phyloP scores from a whole-genome alignment of 2,888 invertebrate genomes.

The Melinaea menophilus region DNA sequence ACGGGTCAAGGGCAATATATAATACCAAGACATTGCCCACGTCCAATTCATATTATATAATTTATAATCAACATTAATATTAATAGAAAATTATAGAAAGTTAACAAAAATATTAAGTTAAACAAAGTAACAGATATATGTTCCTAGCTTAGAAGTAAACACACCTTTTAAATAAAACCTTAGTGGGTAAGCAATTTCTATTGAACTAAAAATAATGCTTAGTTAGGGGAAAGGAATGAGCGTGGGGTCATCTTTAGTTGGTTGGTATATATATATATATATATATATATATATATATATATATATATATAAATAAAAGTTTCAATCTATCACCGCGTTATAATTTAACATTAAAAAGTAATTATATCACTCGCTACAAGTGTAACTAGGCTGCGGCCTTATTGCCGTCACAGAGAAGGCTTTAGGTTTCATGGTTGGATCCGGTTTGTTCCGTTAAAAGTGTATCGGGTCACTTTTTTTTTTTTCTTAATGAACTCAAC shows the following conservation, averaged over 20 bases:
- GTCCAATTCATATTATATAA: no score
- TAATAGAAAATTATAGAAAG: no score
- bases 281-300: no score
- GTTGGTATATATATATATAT: neutral
- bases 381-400: constrained; percentile 6
- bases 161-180: neutral
- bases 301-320: neutral
- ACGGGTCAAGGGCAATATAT: neutral
- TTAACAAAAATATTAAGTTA: no score
- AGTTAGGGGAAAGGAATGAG: neutral
- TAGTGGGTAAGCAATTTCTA: neutral
- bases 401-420: constrained; percentile 6
- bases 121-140: neutral
- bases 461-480: constrained; percentile 6
- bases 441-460: constrained; percentile 8
- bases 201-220: neutral
- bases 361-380: neutral
- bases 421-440: constrained; percentile 3
- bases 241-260: neutral
- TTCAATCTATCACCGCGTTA: neutral
- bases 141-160: neutral
- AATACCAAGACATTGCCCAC: no score
- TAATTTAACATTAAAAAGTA: neutral
- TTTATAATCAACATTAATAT: no score
- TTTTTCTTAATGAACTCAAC: neutral